Evolutionary conservation across 2,888 invertebrate genomes (phyloP), one percentile per base, ranked within the genome.

Genomic region (Megastigmus dorsalis): DNA sequence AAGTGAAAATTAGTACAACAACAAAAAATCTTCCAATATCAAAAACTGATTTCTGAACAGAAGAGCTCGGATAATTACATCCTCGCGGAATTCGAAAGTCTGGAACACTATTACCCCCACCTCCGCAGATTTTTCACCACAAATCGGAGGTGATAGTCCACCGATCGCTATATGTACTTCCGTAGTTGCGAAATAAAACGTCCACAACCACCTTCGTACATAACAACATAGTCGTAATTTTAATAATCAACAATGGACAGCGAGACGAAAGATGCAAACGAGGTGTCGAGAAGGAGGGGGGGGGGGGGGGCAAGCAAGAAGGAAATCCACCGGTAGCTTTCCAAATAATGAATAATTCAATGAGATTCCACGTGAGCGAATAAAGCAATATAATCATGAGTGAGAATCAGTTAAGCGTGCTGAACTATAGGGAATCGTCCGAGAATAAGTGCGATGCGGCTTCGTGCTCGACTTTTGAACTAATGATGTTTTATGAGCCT

Each of bases 381-480:
- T 23, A 50, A 50, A 48, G 36, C 20, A 60, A n/a, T n/a, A n/a
- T n/a, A n/a, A 38, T 55, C 68, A 45, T 55, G 65, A 71, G 48
- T 18, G 62, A 60, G 62, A 70, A 68, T 59, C 59, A 18, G 57
- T 38, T 38, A 26, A 15, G 20, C 45, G 50, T n/a, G 50, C 30
- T 20, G 20, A n/a, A n/a, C n/a, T n/a, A n/a, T n/a, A n/a, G n/a
- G 5, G 41, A 13, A 9, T 15, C n/a, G n/a, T 13, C 13, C 18
- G 18, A 13, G 20, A 23, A 62, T 45, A 54, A 33, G 48, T 30
- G 36, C 4, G 36, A n/a, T n/a, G 26, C 18, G 20, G 28, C 20
- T 60, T 63, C 70, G 70, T 63, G 63, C 63, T 71, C 70, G 63
- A 69, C 68, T 65, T 70, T 60, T 65, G 55, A 71, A 50, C 71